These are phyloP conservation scores for Ptilorrhoa leucosticta DNA, from an alignment of 2,113 vertebrate genomes.

Conservation along the genomic window DNA sequence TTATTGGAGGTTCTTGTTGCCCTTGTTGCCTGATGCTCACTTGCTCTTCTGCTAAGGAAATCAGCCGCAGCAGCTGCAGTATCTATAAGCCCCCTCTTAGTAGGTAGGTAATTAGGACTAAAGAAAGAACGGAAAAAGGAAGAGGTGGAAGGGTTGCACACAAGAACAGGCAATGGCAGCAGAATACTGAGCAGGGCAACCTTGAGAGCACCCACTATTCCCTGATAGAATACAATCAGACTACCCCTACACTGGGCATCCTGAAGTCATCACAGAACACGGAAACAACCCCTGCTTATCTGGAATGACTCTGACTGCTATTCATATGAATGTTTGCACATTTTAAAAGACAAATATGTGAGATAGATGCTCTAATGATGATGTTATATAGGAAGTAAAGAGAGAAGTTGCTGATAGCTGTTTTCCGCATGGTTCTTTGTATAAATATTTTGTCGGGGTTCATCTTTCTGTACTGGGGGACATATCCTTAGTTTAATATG, in stretches of 20 bases:
- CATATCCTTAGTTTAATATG: background rate
- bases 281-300: fast-evolving
- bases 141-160: background rate
- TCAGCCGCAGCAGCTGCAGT: background rate
- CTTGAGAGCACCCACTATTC: background rate
- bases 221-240: background rate
- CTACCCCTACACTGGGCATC: background rate
- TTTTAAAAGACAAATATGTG: background rate
- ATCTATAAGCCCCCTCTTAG: background rate
- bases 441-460: background rate
- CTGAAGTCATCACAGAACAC: background rate
- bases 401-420: background rate
- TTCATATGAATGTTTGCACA: too few relatives aligned
- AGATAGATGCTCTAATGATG: background rate
- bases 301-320: background rate
- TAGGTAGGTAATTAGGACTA: background rate
- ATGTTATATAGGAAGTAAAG: background rate
- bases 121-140: background rate
- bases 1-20: background rate
- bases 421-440: background rate
- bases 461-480: background rate
- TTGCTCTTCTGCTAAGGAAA: background rate
- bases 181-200: background rate
- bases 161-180: background rate
- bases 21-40: background rate